These are phyloP conservation scores for Charaxes varanes DNA, from an alignment of 1,140 invertebrate genomes.

Conservation along the genomic window DNA sequence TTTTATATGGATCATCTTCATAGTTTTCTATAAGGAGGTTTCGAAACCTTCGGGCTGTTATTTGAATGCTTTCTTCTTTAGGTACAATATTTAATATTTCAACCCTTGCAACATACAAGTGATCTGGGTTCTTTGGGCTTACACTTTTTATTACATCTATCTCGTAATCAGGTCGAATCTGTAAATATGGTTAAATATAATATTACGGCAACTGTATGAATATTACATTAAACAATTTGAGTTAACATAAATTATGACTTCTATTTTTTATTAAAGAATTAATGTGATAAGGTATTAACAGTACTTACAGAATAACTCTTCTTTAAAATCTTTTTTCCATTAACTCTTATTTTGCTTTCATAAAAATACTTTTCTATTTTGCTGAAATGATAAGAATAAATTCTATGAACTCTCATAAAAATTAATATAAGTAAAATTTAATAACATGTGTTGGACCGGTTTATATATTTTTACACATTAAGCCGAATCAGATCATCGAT, in stretches of 20 bases:
- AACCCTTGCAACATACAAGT: slow-evolving; percentile 77
- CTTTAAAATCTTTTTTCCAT: slow-evolving; percentile 79
- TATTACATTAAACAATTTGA: too few relatives aligned
- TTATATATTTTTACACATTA: too few relatives aligned
- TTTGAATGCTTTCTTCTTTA: slow-evolving; percentile 59
- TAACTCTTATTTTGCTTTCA: slow-evolving; percentile 79
- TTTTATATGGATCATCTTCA: slow-evolving; percentile 53
- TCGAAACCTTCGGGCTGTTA: slow-evolving; percentile 77
- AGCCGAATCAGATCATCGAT: too few relatives aligned
- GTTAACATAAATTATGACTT: slow-evolving; percentile 6
- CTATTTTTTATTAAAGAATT: slow-evolving; percentile 6
- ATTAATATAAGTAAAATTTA: too few relatives aligned
- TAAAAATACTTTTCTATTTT: slow-evolving; percentile 81
- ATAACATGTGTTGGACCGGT: too few relatives aligned
- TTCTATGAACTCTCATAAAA: too few relatives aligned
- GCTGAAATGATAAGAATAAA: too few relatives aligned
- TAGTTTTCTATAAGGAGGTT: slow-evolving; percentile 79
- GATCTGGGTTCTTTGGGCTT: slow-evolving; percentile 76
- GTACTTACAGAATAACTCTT: slow-evolving; percentile 75
- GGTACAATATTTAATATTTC: slow-evolving; percentile 69
- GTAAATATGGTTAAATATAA: too few relatives aligned
- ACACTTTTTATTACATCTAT: slow-evolving; percentile 77
- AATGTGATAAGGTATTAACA: not conserved
- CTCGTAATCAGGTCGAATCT: slow-evolving; percentile 77
- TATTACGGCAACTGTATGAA: too few relatives aligned